Conservation (phyloP, 2,113 vertebrate genomes). For the Willisornis vidua region DNA sequence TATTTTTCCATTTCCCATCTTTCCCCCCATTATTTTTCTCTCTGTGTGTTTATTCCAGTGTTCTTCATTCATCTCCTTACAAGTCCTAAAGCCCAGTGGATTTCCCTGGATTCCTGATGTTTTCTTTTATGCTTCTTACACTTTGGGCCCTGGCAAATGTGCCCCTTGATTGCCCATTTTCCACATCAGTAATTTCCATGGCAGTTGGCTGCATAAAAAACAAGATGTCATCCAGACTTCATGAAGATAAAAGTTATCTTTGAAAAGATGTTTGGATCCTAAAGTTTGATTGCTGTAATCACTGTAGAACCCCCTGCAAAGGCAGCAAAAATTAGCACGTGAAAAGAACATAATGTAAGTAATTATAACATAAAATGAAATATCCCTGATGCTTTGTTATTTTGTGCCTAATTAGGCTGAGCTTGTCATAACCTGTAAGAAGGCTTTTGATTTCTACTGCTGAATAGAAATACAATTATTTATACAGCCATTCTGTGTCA, state of each 20-base stretch:
- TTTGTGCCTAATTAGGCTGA: not conserved
- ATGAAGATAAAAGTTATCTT: not conserved
- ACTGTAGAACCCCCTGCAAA: not conserved
- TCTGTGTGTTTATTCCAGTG: not conserved
- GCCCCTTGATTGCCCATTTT: not conserved
- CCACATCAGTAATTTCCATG: slow-evolving; percentile 46
- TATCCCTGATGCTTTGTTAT: not conserved
- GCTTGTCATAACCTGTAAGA: not conserved
- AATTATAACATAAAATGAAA: not conserved
- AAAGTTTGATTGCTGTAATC: slow-evolving; percentile 38
- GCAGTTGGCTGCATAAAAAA: not conserved
- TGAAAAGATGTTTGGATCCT: not conserved
- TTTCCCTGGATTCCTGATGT: not conserved
- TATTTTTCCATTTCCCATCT: not conserved
- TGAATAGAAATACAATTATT: not conserved
- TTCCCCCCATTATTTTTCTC: not conserved
- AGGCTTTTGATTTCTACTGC: not conserved
- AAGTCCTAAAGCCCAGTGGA: not conserved
- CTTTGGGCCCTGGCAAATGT: not conserved
- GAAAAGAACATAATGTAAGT: not conserved
- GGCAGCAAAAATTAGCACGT: not conserved
- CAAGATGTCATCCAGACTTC: not conserved
- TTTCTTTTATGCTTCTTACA: not conserved
- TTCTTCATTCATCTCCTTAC: not conserved
- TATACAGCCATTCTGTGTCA: not conserved